A percentile compares a stretch with the other conserved stretches of the same genome.
Evolutionary conservation across 1,140 invertebrate genomes (phyloP).

Genomic region (Grapholita molesta): DNA sequence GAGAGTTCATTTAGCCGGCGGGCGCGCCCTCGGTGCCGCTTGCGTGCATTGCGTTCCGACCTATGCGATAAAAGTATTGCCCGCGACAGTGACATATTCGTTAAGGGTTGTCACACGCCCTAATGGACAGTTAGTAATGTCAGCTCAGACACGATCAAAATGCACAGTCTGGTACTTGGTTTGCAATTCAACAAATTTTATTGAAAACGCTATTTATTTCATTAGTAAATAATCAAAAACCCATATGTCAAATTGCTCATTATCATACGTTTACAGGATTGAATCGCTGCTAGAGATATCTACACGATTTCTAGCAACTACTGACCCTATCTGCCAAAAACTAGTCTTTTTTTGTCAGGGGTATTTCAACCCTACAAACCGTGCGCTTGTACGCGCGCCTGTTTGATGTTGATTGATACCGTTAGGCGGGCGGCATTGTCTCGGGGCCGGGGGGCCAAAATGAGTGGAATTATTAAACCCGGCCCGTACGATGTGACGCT

Average conservation of each 20-base stretch:
- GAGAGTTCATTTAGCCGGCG: slow-evolving; percentile 15
- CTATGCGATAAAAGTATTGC: slow-evolving; percentile 10
- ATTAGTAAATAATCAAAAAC: too few relatives aligned
- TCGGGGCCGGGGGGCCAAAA: slow-evolving; percentile 56
- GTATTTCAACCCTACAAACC: slow-evolving; percentile 51
- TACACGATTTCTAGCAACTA: neutral
- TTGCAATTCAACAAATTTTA: too few relatives aligned
- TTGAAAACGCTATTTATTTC: too few relatives aligned
- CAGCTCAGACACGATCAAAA: neutral
- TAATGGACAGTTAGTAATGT: neutral
- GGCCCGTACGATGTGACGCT: slow-evolving; percentile 61
- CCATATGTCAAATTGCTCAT: neutral
- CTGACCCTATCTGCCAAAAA: neutral
- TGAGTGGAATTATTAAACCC: slow-evolving; percentile 73
- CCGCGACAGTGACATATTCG: slow-evolving; percentile 1
- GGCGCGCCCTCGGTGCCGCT: neutral
- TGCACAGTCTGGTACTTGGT: neutral
- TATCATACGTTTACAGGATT: too few relatives aligned
- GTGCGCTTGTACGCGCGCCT: slow-evolving; percentile 45
- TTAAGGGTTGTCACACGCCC: slow-evolving; percentile 3
- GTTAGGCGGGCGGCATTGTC: slow-evolving; percentile 67
- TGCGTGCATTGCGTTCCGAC: slow-evolving; percentile 8
- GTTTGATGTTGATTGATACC: slow-evolving; percentile 77
- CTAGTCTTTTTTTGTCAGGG: neutral
- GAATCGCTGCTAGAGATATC: too few relatives aligned